Evolutionary conservation across 2,888 invertebrate genomes (phyloP).

Genomic region (Fragum fragum): DNA sequence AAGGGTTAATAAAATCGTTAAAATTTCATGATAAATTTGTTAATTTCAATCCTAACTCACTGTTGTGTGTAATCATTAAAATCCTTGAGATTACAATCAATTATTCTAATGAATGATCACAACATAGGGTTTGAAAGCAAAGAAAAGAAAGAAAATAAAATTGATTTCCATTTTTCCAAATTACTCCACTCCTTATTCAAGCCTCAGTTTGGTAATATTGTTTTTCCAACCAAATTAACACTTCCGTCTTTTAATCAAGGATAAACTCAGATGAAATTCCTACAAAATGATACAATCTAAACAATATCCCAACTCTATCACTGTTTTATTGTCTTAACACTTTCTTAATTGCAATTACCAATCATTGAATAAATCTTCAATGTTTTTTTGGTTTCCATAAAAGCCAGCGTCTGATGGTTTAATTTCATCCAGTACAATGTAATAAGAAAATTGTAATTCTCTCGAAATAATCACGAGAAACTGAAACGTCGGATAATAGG

Average conservation of each 20-base stretch:
- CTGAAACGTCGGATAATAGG: constrained; percentile 11
- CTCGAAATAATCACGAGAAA: neutral
- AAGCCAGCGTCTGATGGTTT: neutral
- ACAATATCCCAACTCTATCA: neutral
- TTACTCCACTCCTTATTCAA: too few relatives aligned
- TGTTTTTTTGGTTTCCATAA: constrained; percentile 5
- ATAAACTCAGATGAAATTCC: neutral
- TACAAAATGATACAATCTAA: neutral
- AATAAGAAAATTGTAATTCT: constrained; percentile 5
- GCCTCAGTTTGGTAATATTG: too few relatives aligned
- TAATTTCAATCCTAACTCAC: too few relatives aligned
- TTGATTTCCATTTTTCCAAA: too few relatives aligned
- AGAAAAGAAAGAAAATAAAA: too few relatives aligned
- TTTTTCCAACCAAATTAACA: neutral
- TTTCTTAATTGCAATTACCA: constrained; percentile 1
- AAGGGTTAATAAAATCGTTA: too few relatives aligned
- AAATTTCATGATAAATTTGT: too few relatives aligned
- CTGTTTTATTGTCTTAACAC: neutral
- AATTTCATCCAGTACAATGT: neutral
- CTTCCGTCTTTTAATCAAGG: neutral
- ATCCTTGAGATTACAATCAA: neutral
- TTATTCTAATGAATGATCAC: neutral
- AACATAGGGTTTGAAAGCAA: too few relatives aligned
- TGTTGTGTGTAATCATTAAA: neutral
- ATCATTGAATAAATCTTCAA: neutral